These are phyloP conservation scores for Bombyx huttoni DNA, from an alignment of 2,888 invertebrate genomes.

Conservation along the genomic window DNA sequence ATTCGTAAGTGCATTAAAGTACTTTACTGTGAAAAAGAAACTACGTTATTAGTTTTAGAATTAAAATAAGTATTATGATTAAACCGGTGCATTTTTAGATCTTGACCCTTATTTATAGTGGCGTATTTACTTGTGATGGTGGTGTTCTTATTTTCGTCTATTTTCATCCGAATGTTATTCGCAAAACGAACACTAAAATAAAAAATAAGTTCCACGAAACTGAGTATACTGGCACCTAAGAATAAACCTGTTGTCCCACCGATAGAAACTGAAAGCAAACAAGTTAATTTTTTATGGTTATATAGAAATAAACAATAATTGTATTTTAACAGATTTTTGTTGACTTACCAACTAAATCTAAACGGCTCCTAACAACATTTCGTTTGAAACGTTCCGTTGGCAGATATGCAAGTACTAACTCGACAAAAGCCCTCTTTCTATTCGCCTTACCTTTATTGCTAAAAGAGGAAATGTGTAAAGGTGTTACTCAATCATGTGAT, in stretches of 20 bases:
- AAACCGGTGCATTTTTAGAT: not conserved
- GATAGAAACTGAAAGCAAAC: conserved; percentile 67
- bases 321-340: not conserved
- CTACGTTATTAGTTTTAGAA: no score
- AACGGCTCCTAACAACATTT: conserved; percentile 74
- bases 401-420: conserved; percentile 69
- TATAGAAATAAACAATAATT: no score
- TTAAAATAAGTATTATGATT: no score
- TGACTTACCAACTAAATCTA: conserved; percentile 75
- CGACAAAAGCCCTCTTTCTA: conserved; percentile 56
- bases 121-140: not conserved
- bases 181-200: conserved; percentile 71
- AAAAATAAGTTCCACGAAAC: conserved; percentile 76
- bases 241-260: conserved; percentile 77
- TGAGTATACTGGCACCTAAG: conserved; percentile 77
- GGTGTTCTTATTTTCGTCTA: conserved; percentile 11
- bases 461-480: conserved; percentile 2
- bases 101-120: not conserved
- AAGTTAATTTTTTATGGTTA: no score
- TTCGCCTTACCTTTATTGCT: conserved; percentile 27
- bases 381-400: conserved; percentile 76
- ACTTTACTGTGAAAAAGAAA: no score
- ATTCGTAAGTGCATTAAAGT: no score
- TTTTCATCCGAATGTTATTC: conserved; percentile 38
- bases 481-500: no score